These are phyloP conservation scores for Diadumene lineata DNA, from an alignment of 92 coral and sea anemone species.

Conservation along the genomic window DNA sequence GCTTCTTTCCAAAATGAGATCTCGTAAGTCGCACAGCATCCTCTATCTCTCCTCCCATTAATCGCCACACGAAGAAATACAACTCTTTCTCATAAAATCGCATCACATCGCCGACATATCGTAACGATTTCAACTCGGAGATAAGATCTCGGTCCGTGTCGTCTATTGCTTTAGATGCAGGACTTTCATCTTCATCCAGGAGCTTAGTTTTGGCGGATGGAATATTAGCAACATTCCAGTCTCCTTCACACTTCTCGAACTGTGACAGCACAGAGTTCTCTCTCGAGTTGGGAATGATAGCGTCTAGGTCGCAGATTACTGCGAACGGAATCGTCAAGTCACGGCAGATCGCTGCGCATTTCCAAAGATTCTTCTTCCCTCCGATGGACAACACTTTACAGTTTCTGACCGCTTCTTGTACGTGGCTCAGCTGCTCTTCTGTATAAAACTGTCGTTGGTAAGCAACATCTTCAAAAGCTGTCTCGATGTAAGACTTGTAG, in stretches of 20 bases:
- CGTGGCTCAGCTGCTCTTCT: conserved; percentile 55
- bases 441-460: conserved; percentile 67
- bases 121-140: conserved; percentile 61
- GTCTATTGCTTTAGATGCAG: conserved; percentile 80
- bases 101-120: conserved; percentile 75
- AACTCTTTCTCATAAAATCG: conserved; percentile 73
- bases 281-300: conserved; percentile 83
- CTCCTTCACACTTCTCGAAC: conserved; percentile 76
- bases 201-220: conserved; percentile 70
- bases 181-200: conserved; percentile 82
- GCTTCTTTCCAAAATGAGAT: conserved; percentile 85
- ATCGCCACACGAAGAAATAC: conserved; percentile 80
- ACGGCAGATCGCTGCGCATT: conserved; percentile 82
- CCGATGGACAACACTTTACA: conserved; percentile 75
- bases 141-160: conserved; percentile 59
- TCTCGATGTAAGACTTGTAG: conserved; percentile 20
- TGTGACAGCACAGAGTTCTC: conserved; percentile 80
- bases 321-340: conserved; percentile 84
- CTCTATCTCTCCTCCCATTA: conserved; percentile 88
- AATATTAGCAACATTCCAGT: conserved; percentile 62
- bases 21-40: conserved; percentile 83
- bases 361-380: conserved; percentile 86
- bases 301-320: conserved; percentile 87
- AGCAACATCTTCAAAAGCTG: conserved; percentile 67
- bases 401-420: conserved; percentile 81